phyloP scores from a whole-genome alignment of 2,888 invertebrate species.

The Macropis europaea region DNA sequence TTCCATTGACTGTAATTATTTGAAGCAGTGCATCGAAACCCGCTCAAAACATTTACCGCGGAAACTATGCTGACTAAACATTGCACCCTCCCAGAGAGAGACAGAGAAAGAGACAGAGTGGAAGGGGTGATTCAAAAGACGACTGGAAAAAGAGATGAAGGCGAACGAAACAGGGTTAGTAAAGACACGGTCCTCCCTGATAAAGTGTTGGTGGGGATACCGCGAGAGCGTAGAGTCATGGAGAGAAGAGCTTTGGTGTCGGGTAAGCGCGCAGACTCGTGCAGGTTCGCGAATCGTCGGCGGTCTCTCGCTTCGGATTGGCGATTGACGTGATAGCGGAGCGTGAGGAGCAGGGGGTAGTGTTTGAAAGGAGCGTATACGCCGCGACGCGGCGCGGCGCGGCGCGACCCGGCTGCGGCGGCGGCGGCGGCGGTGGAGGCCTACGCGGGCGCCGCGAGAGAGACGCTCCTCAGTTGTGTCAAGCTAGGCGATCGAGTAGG shows the following conservation, averaged over 20 bases:
- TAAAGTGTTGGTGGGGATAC: too few species aligned
- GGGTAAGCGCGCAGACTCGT: constrained; percentile 50
- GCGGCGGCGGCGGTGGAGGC: constrained; percentile 57
- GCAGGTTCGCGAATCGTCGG: constrained; percentile 47
- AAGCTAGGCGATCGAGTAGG: constrained; percentile 80
- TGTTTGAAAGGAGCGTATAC: constrained; percentile 73
- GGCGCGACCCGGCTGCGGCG: constrained; percentile 58
- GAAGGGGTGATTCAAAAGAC: neutral
- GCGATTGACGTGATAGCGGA: constrained; percentile 40
- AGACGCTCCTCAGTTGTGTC: constrained; percentile 78
- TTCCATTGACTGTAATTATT: too few species aligned
- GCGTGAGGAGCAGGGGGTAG: constrained; percentile 58
- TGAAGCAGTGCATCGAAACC: too few species aligned
- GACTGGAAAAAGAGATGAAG: constrained; percentile 16
- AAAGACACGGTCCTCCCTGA: constrained; percentile 30
- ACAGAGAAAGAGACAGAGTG: neutral
- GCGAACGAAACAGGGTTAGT: constrained; percentile 39
- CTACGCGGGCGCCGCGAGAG: constrained; percentile 62
- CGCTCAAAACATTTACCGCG: too few species aligned
- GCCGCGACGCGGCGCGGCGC: constrained; percentile 58
- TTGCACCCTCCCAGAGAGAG: neutral
- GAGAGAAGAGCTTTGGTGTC: neutral
- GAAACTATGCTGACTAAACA: too few species aligned
- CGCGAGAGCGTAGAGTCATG: constrained; percentile 1
- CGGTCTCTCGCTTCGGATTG: constrained; percentile 65